These are phyloP conservation scores for Fabriciana adippe DNA, from an alignment of 2,888 invertebrate species.

Conservation along the genomic window DNA sequence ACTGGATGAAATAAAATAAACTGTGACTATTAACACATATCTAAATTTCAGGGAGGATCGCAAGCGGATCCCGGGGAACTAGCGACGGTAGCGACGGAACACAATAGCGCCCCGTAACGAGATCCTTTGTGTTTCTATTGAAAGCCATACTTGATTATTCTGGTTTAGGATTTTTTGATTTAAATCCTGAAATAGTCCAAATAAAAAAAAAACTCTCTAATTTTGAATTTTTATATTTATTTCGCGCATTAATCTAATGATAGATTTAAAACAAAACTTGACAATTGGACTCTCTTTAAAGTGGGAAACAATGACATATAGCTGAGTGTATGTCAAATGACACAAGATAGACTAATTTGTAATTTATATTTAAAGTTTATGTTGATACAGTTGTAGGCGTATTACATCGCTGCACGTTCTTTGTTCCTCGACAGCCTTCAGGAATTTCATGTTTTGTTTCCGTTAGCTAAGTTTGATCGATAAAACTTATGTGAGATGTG, in stretches of 20 bases:
- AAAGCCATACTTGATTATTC: not conserved
- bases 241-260: too few relatives aligned
- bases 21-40: too few relatives aligned
- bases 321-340: not conserved
- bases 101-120: not conserved
- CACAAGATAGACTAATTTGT: not conserved
- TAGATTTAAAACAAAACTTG: too few relatives aligned
- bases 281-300: not conserved
- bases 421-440: not conserved
- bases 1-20: too few relatives aligned
- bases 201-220: too few relatives aligned
- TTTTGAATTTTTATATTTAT: too few relatives aligned
- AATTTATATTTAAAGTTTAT: not conserved
- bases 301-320: not conserved
- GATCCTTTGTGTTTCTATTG: not conserved
- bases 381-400: not conserved
- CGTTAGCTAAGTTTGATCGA: not conserved
- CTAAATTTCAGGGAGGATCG: too few relatives aligned
- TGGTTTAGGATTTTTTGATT: not conserved
- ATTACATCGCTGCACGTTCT: not conserved
- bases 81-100: not conserved
- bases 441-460: not conserved
- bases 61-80: not conserved
- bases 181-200: too few relatives aligned
- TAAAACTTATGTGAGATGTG: not conserved